A percentile compares a stretch with the other conserved stretches of the same genome.
These are phyloP conservation scores for Harpagifer antarcticus DNA, from an alignment of 2,797 vertebrate species.

Conservation along the genomic window DNA sequence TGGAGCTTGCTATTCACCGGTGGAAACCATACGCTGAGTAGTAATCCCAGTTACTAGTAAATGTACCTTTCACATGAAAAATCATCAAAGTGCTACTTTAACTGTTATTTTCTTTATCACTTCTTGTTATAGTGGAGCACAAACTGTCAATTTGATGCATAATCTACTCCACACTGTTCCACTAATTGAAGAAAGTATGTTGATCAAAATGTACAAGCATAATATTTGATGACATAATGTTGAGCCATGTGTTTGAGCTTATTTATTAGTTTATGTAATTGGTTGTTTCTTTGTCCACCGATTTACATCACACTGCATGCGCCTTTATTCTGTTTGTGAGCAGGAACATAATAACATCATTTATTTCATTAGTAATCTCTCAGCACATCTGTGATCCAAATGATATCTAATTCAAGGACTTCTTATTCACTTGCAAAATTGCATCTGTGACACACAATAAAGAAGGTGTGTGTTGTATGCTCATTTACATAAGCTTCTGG, in stretches of 20 bases:
- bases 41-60: too few species aligned
- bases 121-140: background rate
- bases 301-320: background rate
- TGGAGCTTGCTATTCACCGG: too few species aligned
- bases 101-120: background rate
- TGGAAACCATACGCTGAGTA: too few species aligned
- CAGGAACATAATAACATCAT: background rate
- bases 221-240: too few species aligned
- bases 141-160: background rate
- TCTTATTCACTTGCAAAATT: constrained; percentile 2
- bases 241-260: background rate
- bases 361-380: background rate
- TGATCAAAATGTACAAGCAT: too few species aligned
- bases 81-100: too few species aligned
- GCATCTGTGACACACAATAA: background rate
- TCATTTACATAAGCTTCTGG: constrained; percentile 4
- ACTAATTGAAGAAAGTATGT: background rate
- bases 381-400: background rate
- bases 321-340: background rate
- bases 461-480: background rate
- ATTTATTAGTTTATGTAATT: background rate
- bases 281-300: background rate
- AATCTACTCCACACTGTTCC: background rate
- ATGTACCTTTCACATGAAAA: too few species aligned
- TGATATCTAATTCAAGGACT: background rate